A percentile compares a stretch with the other conserved stretches of the same genome.
Evolutionary conservation across 92 coral and sea anemone genomes (phyloP).

Genomic region (Epizoanthus illoricatus): DNA sequence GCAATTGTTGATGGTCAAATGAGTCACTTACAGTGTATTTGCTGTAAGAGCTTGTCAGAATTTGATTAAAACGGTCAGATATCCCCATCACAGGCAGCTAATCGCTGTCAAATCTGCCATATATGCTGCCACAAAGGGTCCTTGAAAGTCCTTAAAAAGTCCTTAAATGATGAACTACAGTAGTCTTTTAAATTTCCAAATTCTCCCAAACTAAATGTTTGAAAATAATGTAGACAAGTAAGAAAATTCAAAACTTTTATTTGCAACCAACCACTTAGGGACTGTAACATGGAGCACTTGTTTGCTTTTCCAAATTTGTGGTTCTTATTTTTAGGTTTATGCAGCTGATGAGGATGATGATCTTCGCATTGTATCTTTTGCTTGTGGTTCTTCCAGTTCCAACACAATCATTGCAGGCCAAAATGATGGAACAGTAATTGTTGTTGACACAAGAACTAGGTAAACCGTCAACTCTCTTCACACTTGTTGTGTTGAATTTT

Average conservation of each 20-base stretch:
- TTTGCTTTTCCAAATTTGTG: conserved; percentile 19
- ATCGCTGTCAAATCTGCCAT: no score
- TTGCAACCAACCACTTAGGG: background rate
- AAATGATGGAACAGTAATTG: conserved; percentile 62
- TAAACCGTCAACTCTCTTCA: background rate
- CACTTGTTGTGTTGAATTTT: no score
- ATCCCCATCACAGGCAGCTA: no score
- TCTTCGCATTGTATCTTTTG: conserved; percentile 57
- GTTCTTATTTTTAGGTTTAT: conserved; percentile 51
- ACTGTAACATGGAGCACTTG: background rate
- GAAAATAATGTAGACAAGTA: no score
- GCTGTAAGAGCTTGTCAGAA: no score
- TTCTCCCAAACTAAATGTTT: background rate
- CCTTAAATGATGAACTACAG: no score
- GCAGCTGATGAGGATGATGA: conserved; percentile 70
- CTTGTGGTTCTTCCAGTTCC: conserved; percentile 74
- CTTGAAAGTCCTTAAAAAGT: no score
- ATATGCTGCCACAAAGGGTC: no score
- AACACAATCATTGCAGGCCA: conserved; percentile 68
- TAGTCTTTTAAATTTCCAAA: background rate
- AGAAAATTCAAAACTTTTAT: background rate
- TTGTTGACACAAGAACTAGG: conserved; percentile 75
- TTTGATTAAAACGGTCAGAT: no score
- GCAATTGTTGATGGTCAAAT: no score
- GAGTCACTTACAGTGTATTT: no score